Conservation (phyloP, 1,140 invertebrate species). For the Papilio helenus region DNA sequence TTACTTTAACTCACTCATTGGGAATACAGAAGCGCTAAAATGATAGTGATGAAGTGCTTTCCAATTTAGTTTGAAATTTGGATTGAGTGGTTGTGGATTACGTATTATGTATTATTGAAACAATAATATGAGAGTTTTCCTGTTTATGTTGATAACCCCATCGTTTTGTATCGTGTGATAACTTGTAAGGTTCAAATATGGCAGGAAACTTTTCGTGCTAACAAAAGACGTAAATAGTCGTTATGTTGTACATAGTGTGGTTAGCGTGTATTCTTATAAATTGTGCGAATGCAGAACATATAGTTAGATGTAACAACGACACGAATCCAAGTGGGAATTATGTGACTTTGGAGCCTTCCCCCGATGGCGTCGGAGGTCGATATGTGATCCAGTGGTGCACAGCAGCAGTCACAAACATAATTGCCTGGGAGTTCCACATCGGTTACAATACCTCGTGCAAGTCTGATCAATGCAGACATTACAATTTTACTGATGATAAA, state of each 20-base stretch:
- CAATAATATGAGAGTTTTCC: slow-evolving; percentile 5
- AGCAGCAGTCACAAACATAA: slow-evolving; percentile 44
- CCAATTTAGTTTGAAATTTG: not conserved
- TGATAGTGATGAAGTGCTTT: not conserved
- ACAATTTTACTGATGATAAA: not conserved
- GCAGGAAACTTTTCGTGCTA: not conserved
- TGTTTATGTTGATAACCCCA: slow-evolving; percentile 1
- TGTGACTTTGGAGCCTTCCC: slow-evolving; percentile 44
- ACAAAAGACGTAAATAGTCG: not conserved
- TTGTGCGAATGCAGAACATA: slow-evolving; percentile 40
- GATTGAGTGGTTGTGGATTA: not conserved
- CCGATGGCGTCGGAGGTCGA: slow-evolving; percentile 51
- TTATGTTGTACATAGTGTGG: slow-evolving; percentile 12
- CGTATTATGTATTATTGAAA: not conserved
- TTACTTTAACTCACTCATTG: not conserved
- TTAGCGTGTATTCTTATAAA: not conserved
- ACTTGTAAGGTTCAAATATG: not conserved
- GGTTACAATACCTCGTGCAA: slow-evolving; percentile 39
- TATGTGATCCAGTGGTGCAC: slow-evolving; percentile 61
- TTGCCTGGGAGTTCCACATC: slow-evolving; percentile 82
- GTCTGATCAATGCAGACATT: slow-evolving; percentile 37
- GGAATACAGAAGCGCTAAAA: not conserved
- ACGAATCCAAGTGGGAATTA: not conserved
- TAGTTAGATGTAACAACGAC: slow-evolving; percentile 42
- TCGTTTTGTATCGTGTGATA: not conserved